phyloP scores from a whole-genome alignment of 2,113 vertebrate genomes.

The Ramphastos sulfuratus region DNA sequence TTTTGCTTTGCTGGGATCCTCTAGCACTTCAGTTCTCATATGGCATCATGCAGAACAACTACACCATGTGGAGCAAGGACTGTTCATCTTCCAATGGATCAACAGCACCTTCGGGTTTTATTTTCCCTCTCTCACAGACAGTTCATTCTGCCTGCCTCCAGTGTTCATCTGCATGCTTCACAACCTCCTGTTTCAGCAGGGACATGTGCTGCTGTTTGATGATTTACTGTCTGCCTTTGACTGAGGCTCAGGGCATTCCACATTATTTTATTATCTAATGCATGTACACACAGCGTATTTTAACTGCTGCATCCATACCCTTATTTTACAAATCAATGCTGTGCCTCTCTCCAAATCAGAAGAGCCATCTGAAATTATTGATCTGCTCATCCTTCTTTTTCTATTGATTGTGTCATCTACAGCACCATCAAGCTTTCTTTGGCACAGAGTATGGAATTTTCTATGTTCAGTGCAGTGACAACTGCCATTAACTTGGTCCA shows the following conservation, averaged over 20 bases:
- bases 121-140: background rate
- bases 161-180: background rate
- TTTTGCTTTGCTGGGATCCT: background rate
- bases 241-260: slow-evolving; percentile 7
- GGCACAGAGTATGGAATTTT: background rate
- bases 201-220: background rate
- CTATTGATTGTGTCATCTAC: background rate
- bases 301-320: slow-evolving; percentile 1
- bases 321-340: slow-evolving; percentile 43
- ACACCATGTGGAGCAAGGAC: fast-evolving
- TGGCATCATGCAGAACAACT: background rate
- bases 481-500: background rate
- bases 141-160: background rate
- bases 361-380: slow-evolving; percentile 23
- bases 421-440: background rate
- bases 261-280: slow-evolving; percentile 41
- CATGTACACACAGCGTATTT: background rate
- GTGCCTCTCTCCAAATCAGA: slow-evolving; percentile 6
- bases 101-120: background rate
- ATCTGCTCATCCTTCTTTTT: slow-evolving; percentile 29
- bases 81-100: background rate
- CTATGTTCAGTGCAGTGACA: background rate
- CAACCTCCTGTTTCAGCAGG: background rate
- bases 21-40: background rate
- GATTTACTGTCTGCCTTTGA: slow-evolving; percentile 47